Evolutionary conservation across 2,797 vertebrate genomes (phyloP).

Genomic region (Babyrousa celebensis): DNA sequence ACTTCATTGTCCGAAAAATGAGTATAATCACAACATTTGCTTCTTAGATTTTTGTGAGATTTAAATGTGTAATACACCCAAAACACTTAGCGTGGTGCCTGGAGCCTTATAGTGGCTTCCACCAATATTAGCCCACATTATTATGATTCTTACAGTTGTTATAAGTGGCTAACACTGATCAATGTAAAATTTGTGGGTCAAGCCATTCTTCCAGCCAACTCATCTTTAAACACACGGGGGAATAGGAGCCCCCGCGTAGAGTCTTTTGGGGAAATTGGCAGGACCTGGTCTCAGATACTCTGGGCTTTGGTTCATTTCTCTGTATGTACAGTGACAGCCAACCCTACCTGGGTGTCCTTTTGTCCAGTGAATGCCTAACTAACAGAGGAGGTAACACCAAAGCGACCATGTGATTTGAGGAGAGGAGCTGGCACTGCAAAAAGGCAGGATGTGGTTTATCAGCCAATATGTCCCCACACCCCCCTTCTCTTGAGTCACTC

Average conservation of each 20-base stretch:
- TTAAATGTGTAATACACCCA: not conserved
- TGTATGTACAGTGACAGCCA: not conserved
- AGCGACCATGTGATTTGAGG: not conserved
- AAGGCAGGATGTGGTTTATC: not conserved
- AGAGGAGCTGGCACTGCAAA: not conserved
- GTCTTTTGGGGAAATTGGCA: not conserved
- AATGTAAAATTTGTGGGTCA: not conserved
- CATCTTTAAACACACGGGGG: not conserved
- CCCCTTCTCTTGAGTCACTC: not conserved
- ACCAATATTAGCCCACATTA: not conserved
- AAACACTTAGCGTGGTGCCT: not conserved
- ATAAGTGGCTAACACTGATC: not conserved
- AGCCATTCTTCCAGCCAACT: not conserved
- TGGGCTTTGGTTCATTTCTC: not conserved
- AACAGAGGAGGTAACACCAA: not conserved
- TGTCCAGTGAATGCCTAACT: not conserved
- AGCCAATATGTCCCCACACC: not conserved
- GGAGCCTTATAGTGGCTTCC: not conserved
- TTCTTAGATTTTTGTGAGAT: not conserved
- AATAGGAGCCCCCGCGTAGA: not conserved
- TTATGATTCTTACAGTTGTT: not conserved
- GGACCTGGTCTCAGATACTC: not conserved
- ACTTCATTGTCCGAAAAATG: not conserved
- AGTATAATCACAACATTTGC: not conserved
- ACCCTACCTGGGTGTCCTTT: not conserved